These are phyloP conservation scores for Coronaproctus castanopsis DNA, from an alignment of 2,888 invertebrate species.

Conservation along the genomic window DNA sequence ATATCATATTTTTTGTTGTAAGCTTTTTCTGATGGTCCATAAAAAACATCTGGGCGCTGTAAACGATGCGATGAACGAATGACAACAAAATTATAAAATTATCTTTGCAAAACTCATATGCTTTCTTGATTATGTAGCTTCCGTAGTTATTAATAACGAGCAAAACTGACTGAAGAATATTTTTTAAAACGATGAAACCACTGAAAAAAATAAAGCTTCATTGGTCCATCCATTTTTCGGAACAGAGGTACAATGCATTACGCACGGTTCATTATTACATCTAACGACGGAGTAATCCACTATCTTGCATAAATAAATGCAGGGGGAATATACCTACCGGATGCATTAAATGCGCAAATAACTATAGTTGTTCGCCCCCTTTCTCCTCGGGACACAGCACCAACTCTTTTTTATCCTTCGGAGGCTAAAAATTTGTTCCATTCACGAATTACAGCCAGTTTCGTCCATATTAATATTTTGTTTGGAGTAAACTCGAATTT, in stretches of 20 bases:
- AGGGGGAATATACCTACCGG: not conserved
- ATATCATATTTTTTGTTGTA: not conserved
- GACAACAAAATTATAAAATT: not conserved
- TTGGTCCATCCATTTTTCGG: not conserved
- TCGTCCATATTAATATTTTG: not conserved
- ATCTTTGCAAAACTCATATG: not conserved
- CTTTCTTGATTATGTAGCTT: not conserved
- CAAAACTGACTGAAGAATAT: not conserved
- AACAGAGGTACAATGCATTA: not conserved
- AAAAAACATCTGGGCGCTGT: not conserved
- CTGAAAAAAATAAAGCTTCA: not conserved
- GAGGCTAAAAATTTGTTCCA: not conserved
- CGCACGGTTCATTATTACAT: not conserved
- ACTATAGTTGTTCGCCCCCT: not conserved
- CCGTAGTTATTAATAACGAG: not conserved
- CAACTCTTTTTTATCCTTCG: not conserved
- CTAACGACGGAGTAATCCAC: not conserved
- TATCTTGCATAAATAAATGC: not conserved
- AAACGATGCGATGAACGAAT: not conserved
- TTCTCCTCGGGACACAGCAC: not conserved
- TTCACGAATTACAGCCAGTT: not conserved
- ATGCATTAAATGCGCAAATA: not conserved
- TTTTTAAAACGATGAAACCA: not conserved
- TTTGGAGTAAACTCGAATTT: not conserved
- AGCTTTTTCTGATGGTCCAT: not conserved